Percentiles rank a stretch among this genome's conserved stretches.
Evolutionary conservation across 2,888 invertebrate species (phyloP).

Genomic region (Phrixothrix hirtus): DNA sequence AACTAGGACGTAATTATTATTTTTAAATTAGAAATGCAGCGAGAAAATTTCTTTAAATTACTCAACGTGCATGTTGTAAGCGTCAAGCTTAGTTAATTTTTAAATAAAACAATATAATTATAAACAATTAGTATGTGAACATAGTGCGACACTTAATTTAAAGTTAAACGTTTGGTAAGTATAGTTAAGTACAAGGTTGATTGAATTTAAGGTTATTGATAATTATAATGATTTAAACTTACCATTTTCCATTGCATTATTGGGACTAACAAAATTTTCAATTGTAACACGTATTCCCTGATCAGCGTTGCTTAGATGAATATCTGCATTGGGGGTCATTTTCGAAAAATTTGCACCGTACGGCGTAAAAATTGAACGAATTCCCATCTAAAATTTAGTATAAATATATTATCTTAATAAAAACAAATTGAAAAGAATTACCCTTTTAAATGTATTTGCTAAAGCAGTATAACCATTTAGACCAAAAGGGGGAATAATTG

Average conservation of each 20-base stretch:
- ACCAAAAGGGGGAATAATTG: slow-evolving; percentile 79
- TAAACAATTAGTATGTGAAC: slow-evolving; percentile 39
- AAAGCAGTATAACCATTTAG: slow-evolving; percentile 78
- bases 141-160: slow-evolving; percentile 37
- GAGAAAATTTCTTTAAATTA: slow-evolving; percentile 11
- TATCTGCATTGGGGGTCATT: slow-evolving; percentile 76
- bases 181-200: slow-evolving; percentile 28
- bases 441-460: slow-evolving; percentile 81
- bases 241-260: slow-evolving; percentile 56
- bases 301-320: slow-evolving; percentile 82
- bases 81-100: slow-evolving; percentile 27
- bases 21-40: slow-evolving; percentile 12
- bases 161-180: slow-evolving; percentile 36
- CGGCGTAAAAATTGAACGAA: slow-evolving; percentile 79
- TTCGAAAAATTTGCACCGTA: slow-evolving; percentile 75
- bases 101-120: slow-evolving; percentile 38
- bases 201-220: slow-evolving; percentile 9
- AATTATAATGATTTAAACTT: slow-evolving; percentile 43
- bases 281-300: slow-evolving; percentile 83
- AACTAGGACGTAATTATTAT: slow-evolving; percentile 13
- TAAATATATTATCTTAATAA: too few relatives aligned
- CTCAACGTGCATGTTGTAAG: slow-evolving; percentile 9
- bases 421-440: too few relatives aligned
- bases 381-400: slow-evolving; percentile 70
- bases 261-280: slow-evolving; percentile 70